Evolutionary conservation across 2,888 invertebrate species (phyloP), one percentile per base, ranked within the genome.

Genomic region (Taenaris catops): DNA sequence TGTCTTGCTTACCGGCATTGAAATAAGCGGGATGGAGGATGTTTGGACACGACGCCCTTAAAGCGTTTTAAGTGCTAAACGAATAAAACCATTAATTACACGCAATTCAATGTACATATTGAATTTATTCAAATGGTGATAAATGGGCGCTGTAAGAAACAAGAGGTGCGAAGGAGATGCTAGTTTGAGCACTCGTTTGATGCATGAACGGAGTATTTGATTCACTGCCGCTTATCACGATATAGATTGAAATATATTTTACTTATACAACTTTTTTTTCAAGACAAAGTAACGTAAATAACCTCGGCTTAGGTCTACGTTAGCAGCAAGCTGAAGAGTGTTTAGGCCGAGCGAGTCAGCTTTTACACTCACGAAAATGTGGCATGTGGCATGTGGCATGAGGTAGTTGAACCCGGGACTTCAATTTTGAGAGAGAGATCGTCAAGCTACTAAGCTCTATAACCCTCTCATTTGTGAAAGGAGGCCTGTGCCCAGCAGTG

Each of bases 41-140:
- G 71, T 83, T 86, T 83, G 79, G 83, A 83, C 84, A 81, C 80
- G 78, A 78, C 75, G 72, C 81, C 83, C 83, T 81, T 79, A 81
- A 71, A 79, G 56, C 78, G 74, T 72, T 84, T 80, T 81, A 83
- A 84, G 84, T 84, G 84, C 80, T 84, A 83, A 84, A 84, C 84
- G 84, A 81, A 86, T 84, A 81, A 84, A 83, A 84, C 80, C 84
- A 86, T 86, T 86, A 86, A 86, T 86, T 86, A 84, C 80, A 78
- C 48, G 71, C 76, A 78, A 83, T 84, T 84, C 83, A 83, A 83
- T 83, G 84, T 84, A 84, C 84, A 86, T 86, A 86, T 86, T 86
- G 86, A 84, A 86, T 86, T 86, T 86, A 86, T 86, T 86, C 76
- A 84, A 86, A 86, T 86, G 70, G 81, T 84, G 83, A 86, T 86